These are phyloP conservation scores for Intellagama lesueurii DNA, from an alignment of 2,797 vertebrate genomes.

Conservation along the genomic window DNA sequence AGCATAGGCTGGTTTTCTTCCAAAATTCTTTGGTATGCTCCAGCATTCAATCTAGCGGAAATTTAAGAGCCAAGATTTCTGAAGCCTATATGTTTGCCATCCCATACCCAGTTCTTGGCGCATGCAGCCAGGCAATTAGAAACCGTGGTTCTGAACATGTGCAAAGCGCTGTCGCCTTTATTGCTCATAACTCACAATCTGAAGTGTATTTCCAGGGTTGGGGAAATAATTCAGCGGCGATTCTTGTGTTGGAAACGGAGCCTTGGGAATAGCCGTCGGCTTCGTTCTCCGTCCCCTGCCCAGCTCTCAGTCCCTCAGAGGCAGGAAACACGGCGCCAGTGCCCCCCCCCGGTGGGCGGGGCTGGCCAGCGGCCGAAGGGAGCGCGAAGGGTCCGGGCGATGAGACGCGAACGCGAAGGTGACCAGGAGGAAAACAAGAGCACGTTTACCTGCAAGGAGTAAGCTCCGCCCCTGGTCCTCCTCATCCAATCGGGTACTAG, in stretches of 20 bases:
- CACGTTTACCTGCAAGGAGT: conserved; percentile 63
- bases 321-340: too few relatives aligned
- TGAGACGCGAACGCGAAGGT: background rate
- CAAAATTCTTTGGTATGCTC: too few relatives aligned
- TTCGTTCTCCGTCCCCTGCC: background rate
- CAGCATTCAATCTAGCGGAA: background rate
- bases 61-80: background rate
- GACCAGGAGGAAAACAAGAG: conserved; percentile 67
- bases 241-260: too few relatives aligned
- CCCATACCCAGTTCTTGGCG: background rate
- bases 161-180: background rate
- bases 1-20: too few relatives aligned
- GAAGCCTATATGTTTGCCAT: background rate
- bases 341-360: background rate
- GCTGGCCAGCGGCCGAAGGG: background rate
- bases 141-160: background rate
- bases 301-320: too few relatives aligned
- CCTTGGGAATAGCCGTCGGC: background rate
- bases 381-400: rapidly evolving
- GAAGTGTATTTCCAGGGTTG: background rate
- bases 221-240: too few relatives aligned
- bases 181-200: background rate
- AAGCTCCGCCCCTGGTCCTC: conserved; percentile 27
- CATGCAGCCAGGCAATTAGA: background rate
- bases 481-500: conserved; percentile 58